Base-by-base conservation (phyloP, 2,888 invertebrate genomes). In the Calliphora vomitoria region DNA sequence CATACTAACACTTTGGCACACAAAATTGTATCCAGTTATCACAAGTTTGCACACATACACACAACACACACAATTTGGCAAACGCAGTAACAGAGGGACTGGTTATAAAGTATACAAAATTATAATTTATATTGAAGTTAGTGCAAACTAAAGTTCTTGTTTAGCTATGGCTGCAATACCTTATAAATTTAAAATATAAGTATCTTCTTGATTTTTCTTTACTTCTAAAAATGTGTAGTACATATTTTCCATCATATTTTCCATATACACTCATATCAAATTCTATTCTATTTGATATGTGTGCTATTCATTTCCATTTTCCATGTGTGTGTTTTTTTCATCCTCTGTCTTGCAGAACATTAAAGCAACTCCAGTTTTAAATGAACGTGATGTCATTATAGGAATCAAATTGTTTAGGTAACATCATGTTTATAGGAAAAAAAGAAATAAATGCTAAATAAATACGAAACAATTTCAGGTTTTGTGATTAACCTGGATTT, bases 321-420 rank as follows among this genome's bases (percentile, higher is more conserved):
- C 5, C 5, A 6, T 8, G 0, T 11, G 11, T 58, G 31, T 50
- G 4, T 69, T 20, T 69, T 50, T 62, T 35, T 62, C 10, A 55
- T 47, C 4, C 11, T 44, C 8, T 53, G 15, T 72, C 31, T 53
- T 66, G 41, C 20, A 60, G 20, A 18, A 44, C 35, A 78, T 72
- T 74, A 68, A 79, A 84, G 44, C 64, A 79, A 74, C 72, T 84
- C 25, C 8, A 50, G 78, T 74, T 68, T 79, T 25, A 72, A 58
- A 72, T 58, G 66, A 79, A 84, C 84, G 78, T 84, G 84, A 84
- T 79, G 72, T 79, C 66, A 84, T 84, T 84, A 79, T n/a, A 38
- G 58, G 31, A 76, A 50, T 41, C n/a, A 53, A 41, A 69, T 76
- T 35, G 38, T 64, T 64, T 38, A 20, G 76, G 41, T 62, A 60